A percentile compares a stretch with the other conserved stretches of the same genome.
These are phyloP conservation scores for Aplysia californica DNA, from an alignment of 1,140 invertebrate genomes.

Conservation along the genomic window DNA sequence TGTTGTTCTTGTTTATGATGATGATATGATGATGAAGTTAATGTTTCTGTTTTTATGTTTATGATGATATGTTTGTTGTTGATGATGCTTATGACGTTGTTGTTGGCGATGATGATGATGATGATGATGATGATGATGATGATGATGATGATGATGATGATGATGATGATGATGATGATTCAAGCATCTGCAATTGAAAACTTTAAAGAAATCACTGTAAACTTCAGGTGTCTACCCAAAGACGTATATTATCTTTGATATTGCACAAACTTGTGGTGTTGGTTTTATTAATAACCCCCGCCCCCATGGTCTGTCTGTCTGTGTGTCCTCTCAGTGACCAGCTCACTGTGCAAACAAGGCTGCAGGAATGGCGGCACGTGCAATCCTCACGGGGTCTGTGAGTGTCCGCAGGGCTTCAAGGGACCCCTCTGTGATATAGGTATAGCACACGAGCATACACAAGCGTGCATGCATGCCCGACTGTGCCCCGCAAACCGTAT, in stretches of 20 bases:
- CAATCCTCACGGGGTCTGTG: conserved; percentile 52
- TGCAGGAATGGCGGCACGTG: conserved; percentile 62
- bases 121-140: conserved; percentile 17
- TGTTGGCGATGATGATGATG: conserved; percentile 7
- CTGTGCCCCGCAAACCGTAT: no score
- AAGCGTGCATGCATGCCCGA: no score
- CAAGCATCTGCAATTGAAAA: neutral
- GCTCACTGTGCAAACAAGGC: conserved; percentile 42
- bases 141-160: conserved; percentile 17
- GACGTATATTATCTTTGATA: no score
- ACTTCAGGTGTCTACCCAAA: no score
- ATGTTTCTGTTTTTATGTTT: neutral
- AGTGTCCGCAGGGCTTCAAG: conserved; percentile 58
- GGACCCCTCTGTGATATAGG: conserved; percentile 59
- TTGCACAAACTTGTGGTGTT: no score
- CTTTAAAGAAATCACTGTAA: no score
- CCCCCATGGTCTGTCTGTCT: no score
- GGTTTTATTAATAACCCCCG: no score
- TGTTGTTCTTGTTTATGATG: no score
- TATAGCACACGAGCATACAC: no score
- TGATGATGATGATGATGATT: conserved; percentile 24
- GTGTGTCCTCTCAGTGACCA: conserved; percentile 24
- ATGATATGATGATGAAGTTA: conserved; percentile 17
- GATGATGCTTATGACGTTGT: conserved; percentile 3
- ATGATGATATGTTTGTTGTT: neutral